Evolutionary conservation across 2,797 vertebrate species (phyloP).

Genomic region (Hippoglossus hippoglossus): DNA sequence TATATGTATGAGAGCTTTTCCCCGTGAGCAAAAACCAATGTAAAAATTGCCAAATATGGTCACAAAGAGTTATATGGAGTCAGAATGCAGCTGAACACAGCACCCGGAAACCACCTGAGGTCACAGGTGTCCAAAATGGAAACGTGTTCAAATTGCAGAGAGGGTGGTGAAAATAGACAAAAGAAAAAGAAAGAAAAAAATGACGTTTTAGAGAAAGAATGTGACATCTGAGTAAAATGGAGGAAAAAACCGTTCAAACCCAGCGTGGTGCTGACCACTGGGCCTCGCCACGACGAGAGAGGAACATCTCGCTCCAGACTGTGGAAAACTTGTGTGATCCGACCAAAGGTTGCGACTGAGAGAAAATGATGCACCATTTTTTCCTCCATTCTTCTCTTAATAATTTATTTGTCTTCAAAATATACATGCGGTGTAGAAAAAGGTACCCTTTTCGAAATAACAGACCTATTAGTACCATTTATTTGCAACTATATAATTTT

Average conservation of each 20-base stretch:
- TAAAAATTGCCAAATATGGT: slow-evolving; percentile 88
- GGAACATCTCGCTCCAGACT: slow-evolving; percentile 38
- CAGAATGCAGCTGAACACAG: slow-evolving; percentile 70
- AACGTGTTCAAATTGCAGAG: slow-evolving; percentile 78
- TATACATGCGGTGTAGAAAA: slow-evolving; percentile 61
- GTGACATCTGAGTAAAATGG: slow-evolving; percentile 42
- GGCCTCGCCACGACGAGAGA: slow-evolving; percentile 7
- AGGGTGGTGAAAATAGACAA: slow-evolving; percentile 53
- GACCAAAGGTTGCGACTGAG: slow-evolving; percentile 6
- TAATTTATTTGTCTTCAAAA: slow-evolving; percentile 61
- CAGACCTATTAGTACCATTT: slow-evolving; percentile 32
- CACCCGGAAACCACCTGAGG: slow-evolving; percentile 77
- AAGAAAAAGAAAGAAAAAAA: slow-evolving; percentile 13
- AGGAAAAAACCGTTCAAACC: slow-evolving; percentile 24
- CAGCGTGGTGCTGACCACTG: slow-evolving; percentile 29
- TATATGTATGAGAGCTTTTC: slow-evolving; percentile 77
- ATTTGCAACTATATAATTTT: slow-evolving; percentile 41
- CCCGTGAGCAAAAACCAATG: slow-evolving; percentile 90
- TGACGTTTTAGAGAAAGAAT: slow-evolving; percentile 37
- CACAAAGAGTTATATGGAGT: slow-evolving; percentile 70
- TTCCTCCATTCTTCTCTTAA: slow-evolving; percentile 32
- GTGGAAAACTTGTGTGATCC: background rate
- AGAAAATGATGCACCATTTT: slow-evolving; percentile 19
- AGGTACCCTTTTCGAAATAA: slow-evolving; percentile 45
- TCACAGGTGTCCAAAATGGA: slow-evolving; percentile 83